Evolutionary conservation across 2,797 vertebrate genomes (phyloP).

Genomic region (Buphagus erythrorhynchus): DNA sequence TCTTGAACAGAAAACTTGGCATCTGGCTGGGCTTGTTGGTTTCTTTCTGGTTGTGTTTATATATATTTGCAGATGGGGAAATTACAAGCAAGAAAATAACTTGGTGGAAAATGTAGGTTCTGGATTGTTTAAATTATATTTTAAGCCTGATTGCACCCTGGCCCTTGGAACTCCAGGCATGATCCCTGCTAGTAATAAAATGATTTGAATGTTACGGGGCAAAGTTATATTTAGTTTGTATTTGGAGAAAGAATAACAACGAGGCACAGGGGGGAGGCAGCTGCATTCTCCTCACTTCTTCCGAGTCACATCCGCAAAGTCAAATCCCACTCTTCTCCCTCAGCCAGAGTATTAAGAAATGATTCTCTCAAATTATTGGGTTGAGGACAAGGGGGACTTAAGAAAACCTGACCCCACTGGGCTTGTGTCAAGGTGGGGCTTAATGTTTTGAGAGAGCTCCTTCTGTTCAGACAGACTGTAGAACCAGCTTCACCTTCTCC

Average conservation of each 20-base stretch:
- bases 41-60: not conserved
- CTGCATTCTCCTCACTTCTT: constrained; percentile 53
- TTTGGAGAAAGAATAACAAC: constrained; percentile 62
- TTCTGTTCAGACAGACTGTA: not conserved
- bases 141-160: constrained; percentile 54
- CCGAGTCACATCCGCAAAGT: not conserved
- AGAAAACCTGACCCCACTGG: not conserved
- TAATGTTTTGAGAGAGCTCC: not conserved
- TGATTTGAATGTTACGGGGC: constrained; percentile 58
- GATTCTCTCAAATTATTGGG: not conserved
- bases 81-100: not conserved
- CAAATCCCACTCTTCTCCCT: not conserved
- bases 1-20: constrained; percentile 5
- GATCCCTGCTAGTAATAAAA: constrained; percentile 62
- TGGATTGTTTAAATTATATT: constrained; percentile 53
- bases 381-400: not conserved
- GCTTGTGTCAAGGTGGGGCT: not conserved
- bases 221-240: constrained; percentile 65
- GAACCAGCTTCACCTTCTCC: not conserved
- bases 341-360: not conserved
- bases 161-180: constrained; percentile 62
- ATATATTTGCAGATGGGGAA: not conserved
- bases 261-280: not conserved
- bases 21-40: not conserved
- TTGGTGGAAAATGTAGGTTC: constrained; percentile 17